These are phyloP conservation scores for Sitta carolinensis DNA, from an alignment of 2,797 vertebrate species.

Conservation along the genomic window DNA sequence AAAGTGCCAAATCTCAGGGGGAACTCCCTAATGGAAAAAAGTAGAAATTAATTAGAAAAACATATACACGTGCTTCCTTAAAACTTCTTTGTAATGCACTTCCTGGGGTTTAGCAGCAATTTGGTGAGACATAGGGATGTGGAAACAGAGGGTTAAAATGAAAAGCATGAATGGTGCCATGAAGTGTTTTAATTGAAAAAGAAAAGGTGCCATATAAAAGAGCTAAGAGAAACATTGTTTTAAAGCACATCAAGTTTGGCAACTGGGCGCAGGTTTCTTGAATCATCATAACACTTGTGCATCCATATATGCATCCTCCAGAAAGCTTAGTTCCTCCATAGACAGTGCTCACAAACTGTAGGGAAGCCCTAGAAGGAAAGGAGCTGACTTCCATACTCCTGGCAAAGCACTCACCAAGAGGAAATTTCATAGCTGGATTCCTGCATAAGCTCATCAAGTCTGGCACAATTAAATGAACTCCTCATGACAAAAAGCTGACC, in stretches of 20 bases:
- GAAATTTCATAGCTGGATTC: rapidly evolving
- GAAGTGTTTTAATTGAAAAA: not conserved
- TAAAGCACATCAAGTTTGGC: not conserved
- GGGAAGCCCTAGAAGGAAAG: not conserved
- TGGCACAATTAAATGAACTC: not conserved
- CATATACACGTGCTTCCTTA: not conserved
- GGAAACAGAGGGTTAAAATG: rapidly evolving
- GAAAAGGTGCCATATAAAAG: not conserved
- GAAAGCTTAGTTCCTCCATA: not conserved
- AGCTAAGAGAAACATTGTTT: not conserved
- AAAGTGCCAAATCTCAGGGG: not conserved
- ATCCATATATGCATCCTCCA: not conserved
- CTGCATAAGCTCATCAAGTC: not conserved
- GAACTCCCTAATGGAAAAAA: not conserved
- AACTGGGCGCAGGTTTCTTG: not conserved
- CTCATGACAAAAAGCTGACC: not conserved
- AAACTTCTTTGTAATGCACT: not conserved
- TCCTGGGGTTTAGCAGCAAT: not conserved
- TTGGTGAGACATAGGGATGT: not conserved
- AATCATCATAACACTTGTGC: not conserved
- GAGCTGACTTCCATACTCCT: not conserved
- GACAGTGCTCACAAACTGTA: not conserved
- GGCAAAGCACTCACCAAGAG: not conserved
- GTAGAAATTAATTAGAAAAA: not conserved
- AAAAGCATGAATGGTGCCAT: rapidly evolving